Conservation (phyloP, 1,140 invertebrate genomes). For the Drosophila sturtevanti region DNA sequence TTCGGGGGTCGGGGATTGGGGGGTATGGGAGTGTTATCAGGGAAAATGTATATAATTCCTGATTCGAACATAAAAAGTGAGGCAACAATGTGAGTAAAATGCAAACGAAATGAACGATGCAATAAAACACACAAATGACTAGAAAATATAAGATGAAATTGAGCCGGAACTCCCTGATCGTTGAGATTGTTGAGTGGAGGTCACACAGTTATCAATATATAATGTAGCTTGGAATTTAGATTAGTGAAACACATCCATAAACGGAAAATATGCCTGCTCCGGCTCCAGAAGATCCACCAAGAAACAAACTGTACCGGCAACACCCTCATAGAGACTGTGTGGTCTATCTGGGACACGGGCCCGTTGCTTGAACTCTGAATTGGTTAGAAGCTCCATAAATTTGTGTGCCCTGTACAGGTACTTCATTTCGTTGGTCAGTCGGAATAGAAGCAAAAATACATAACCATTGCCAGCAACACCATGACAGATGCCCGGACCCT, state of each 20-base stretch:
- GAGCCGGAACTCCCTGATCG: constrained; percentile 46
- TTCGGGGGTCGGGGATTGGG: neutral
- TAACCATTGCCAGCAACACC: constrained; percentile 94
- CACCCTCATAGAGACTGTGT: constrained; percentile 93
- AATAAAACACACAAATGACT: constrained; percentile 45
- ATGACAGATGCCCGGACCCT: constrained; percentile 93
- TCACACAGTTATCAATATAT: neutral
- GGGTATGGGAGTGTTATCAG: no score
- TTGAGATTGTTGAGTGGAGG: constrained; percentile 22
- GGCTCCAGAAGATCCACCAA: constrained; percentile 90
- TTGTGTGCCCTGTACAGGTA: constrained; percentile 89
- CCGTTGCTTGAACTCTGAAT: constrained; percentile 86
- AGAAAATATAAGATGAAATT: constrained; percentile 33
- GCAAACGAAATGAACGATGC: constrained; percentile 14
- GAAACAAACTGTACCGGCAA: constrained; percentile 93
- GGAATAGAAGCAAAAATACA: constrained; percentile 91
- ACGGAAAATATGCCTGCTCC: constrained; percentile 91
- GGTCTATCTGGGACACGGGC: constrained; percentile 92
- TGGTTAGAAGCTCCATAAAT: constrained; percentile 91
- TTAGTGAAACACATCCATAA: constrained; percentile 89
- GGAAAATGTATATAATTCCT: no score
- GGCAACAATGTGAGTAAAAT: constrained; percentile 35
- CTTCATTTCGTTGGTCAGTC: constrained; percentile 88
- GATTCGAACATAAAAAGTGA: neutral
- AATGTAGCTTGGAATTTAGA: neutral